phyloP scores from a whole-genome alignment of 2,888 invertebrate genomes.

The Sipunculus nudus region DNA sequence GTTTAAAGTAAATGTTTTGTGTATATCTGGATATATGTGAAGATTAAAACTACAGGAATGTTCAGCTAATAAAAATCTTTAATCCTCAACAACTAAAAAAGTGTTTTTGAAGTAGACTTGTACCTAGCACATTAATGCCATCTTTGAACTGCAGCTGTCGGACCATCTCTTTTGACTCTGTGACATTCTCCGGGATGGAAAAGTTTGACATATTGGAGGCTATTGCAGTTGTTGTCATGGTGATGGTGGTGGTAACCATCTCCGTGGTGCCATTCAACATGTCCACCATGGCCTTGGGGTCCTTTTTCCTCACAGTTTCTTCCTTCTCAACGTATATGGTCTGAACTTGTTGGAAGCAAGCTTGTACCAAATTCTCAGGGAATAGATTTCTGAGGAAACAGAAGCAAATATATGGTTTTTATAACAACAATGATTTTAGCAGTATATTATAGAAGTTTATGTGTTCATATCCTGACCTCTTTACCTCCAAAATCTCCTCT shows the following conservation, averaged over 20 bases:
- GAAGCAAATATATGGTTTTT: background rate
- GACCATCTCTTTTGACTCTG: background rate
- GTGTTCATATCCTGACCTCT: too few relatives aligned
- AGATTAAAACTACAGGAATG: too few relatives aligned
- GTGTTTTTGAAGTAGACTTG: too few relatives aligned
- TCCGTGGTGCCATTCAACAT: background rate
- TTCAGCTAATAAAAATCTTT: too few relatives aligned
- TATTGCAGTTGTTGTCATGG: background rate
- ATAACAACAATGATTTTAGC: background rate
- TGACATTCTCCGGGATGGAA: slow-evolving; percentile 20
- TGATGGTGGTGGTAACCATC: slow-evolving; percentile 1
- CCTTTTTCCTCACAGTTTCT: background rate
- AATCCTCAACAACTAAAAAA: too few relatives aligned
- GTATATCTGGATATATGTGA: too few relatives aligned
- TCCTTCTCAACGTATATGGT: slow-evolving; percentile 67
- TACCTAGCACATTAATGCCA: slow-evolving; percentile 76
- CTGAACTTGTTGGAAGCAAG: slow-evolving; percentile 72
- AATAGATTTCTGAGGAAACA: slow-evolving; percentile 70
- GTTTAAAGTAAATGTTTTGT: too few relatives aligned
- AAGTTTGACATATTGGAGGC: background rate
- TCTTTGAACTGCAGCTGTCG: slow-evolving; percentile 57
- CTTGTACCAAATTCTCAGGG: slow-evolving; percentile 73
- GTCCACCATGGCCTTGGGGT: background rate
- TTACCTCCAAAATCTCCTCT: too few relatives aligned
- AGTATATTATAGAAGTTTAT: too few relatives aligned